Base-by-base conservation (phyloP, 2,113 vertebrate species). In the Myiozetetes cayanensis region DNA sequence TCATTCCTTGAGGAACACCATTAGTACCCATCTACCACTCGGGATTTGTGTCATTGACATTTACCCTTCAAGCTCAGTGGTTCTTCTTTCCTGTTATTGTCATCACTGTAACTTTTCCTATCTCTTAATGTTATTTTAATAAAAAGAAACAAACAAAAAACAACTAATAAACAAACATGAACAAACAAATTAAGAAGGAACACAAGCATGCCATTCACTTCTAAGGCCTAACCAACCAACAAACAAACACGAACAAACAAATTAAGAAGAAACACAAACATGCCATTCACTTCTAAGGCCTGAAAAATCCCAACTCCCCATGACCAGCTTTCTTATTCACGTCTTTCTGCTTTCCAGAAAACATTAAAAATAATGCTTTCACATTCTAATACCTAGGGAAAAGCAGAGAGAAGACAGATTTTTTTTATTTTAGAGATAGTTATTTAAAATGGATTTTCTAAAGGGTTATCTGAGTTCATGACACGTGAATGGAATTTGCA, bases 381-480 rank as follows among this genome's bases (percentile, higher is more conserved):
- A 44, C 14, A 55, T 72, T 75, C 30, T 78, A 59, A 43, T 9
- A 11, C 27, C 7, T 46, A 44, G 11, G 30, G 28, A 9, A 37
- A 85, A 59, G 12, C 4, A 61, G 15, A 65, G 12, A 84, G 4
- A 1, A 62, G 37, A 67, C 11, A 89, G 12, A 41, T 27, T 1
- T 35, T 33, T 94, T 87, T 49, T 61, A 6, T 65, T 84, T 55
- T 52, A 27, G 75, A 68, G 7, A 12, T 52, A 63, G 2, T 30
- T 78, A 31, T 53, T 65, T 50, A 75, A 92, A 82, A 62, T 43
- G 4, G 10, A n/a, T 74, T 5, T 80, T 59, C 50, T 22, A 50
- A 50, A 46, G 44, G 89, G 85, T 95, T 83, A 86, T 70, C 74
- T 92, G 35, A 92, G 93, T 90, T 94, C 76, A 85, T 82, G 55